These are phyloP conservation scores for Hemibagrus guttatus DNA, from an alignment of 2,797 vertebrate species.

Conservation along the genomic window DNA sequence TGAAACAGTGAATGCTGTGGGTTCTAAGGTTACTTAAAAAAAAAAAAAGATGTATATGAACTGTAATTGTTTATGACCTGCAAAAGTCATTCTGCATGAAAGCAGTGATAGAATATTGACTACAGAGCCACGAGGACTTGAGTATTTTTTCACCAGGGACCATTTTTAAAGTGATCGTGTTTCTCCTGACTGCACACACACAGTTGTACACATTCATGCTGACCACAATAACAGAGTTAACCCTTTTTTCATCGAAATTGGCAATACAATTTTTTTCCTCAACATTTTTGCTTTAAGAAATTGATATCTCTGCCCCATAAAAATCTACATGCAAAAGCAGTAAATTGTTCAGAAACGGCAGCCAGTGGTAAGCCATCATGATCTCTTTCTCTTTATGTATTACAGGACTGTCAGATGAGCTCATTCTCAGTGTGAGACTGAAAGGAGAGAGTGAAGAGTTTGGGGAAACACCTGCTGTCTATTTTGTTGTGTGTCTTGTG, in stretches of 20 bases:
- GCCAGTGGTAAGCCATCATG: neutral
- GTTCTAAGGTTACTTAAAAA: conserved; percentile 15
- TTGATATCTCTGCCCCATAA: neutral
- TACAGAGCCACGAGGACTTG: conserved; percentile 23
- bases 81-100: neutral
- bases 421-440: conserved; percentile 29
- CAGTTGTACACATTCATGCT: conserved; percentile 1
- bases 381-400: conserved; percentile 28
- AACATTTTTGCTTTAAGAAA: neutral
- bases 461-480: conserved; percentile 12
- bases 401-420: conserved; percentile 54
- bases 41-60: neutral
- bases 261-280: neutral
- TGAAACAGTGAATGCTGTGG: neutral
- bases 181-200: conserved; percentile 50
- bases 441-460: conserved; percentile 11
- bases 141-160: conserved; percentile 1
- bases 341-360: neutral
- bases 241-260: neutral
- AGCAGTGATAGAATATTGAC: conserved; percentile 44
- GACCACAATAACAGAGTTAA: conserved; percentile 17
- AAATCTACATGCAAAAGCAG: neutral
- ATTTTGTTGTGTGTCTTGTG: conserved; percentile 17
- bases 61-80: neutral
- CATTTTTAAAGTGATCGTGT: conserved; percentile 39